These are phyloP conservation scores for Phalera bucephala DNA, from an alignment of 2,888 invertebrate genomes.

Conservation along the genomic window DNA sequence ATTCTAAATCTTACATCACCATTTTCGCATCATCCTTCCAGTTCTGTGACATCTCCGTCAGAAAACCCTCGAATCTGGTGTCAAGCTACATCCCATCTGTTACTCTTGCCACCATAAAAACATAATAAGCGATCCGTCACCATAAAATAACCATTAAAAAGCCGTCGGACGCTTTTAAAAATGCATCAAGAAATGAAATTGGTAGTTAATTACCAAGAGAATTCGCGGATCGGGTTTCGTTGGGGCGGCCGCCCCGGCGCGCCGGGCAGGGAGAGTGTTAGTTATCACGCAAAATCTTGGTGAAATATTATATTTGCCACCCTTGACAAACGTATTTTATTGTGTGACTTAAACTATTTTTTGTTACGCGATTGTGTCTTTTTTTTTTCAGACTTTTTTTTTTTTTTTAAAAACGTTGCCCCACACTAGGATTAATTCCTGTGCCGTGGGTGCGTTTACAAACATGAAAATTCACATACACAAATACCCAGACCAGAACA, in stretches of 20 bases:
- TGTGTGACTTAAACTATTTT: not conserved
- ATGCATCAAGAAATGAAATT: conserved; percentile 82
- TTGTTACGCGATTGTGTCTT: too few relatives aligned
- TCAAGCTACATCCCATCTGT: conserved; percentile 81
- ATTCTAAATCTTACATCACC: too few relatives aligned
- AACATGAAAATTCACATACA: too few relatives aligned
- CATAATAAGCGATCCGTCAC: conserved; percentile 82
- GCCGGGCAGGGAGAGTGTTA: conserved; percentile 28
- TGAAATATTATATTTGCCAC: conserved; percentile 26
- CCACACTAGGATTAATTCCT: too few relatives aligned
- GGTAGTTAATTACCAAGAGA: conserved; percentile 82
- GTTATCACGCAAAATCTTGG: conserved; percentile 29
- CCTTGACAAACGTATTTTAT: conserved; percentile 7
- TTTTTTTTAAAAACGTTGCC: too few relatives aligned
- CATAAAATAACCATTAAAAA: conserved; percentile 83
- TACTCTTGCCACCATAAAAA: conserved; percentile 74
- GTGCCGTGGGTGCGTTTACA: too few relatives aligned
- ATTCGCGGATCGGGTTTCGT: conserved; percentile 71
- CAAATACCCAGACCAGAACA: too few relatives aligned
- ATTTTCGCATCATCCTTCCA: too few relatives aligned
- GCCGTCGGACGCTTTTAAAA: conserved; percentile 81
- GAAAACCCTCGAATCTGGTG: conserved; percentile 78
- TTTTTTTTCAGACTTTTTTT: too few relatives aligned
- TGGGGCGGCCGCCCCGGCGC: conserved; percentile 38
- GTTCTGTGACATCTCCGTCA: too few relatives aligned